Evolutionary conservation across 2,797 vertebrate genomes (phyloP), one percentile per base, ranked within the genome.

Genomic region (Rhinella marina): DNA sequence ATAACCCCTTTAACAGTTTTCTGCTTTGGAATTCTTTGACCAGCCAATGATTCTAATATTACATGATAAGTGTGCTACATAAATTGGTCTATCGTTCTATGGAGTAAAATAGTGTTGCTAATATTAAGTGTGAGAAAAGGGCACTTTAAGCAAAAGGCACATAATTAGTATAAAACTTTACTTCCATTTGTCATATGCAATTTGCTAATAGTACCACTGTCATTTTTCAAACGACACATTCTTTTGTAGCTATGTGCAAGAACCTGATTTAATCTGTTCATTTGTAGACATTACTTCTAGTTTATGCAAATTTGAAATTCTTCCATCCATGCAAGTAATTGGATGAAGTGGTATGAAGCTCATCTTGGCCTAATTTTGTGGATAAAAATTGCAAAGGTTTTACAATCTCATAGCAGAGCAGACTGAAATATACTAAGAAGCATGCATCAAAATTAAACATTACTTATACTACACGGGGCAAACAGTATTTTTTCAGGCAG

Each of bases 91-190:
- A 82, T 78, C 59, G 27, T 78, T 86, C 52, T 11, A 48, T 80
- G 21, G 25, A 83, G 75, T 62, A 89, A 72, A 86, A 84, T 75
- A 87, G 54, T 25, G 13, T 54, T 86, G 70, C 80, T 86, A 86
- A 83, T 86, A 89, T 80, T 86, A 89, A 86, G 84, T 86, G 85
- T 64, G 56, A 87, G 85, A 86, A 86, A 88, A 89, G 88, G 85
- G 81, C 88, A 89, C 88, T 89, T 89, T 86, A 86, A 84, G 88
- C 73, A 86, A 79, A 86, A 84, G 88, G 85, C 64, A 73, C 41
- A 84, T 89, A 89, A 89, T 89, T 89, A 89, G 85, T 87, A 80
- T 86, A 89, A 89, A 89, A 86, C 85, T 83, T 89, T 72, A 73
- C 81, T 84, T 89, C 81, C 64, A 80, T 87, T 83, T 89, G 88